Evolutionary conservation across 2,113 vertebrate species (phyloP).

Genomic region (Aythya baeri): DNA sequence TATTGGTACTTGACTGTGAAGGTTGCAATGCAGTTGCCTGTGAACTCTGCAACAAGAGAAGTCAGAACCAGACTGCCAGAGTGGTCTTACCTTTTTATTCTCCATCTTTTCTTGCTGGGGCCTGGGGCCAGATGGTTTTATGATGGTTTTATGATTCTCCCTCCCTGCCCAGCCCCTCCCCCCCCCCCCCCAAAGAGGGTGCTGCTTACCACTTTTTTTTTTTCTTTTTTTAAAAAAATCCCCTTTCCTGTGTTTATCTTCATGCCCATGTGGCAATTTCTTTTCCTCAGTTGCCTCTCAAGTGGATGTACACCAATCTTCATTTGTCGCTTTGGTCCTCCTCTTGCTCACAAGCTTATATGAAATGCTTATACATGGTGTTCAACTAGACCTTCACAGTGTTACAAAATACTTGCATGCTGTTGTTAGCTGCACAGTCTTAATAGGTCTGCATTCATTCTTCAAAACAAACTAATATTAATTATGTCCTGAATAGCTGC

Average conservation of each 20-base stretch:
- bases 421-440: not conserved
- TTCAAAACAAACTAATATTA: not conserved
- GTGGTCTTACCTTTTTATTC: not conserved
- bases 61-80: not conserved
- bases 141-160: not conserved
- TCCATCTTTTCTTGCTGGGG: not conserved
- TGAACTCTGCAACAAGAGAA: not conserved
- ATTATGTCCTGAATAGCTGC: fast-evolving
- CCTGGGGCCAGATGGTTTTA: not conserved
- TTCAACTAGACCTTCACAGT: not conserved
- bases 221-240: not conserved
- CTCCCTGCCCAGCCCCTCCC: no score
- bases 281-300: not conserved
- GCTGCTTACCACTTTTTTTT: not conserved
- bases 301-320: not conserved
- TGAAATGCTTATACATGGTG: not conserved
- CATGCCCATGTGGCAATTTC: fast-evolving
- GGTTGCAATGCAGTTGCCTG: not conserved
- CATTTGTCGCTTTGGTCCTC: not conserved
- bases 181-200: fast-evolving
- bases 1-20: no score
- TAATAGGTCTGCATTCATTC: not conserved
- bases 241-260: not conserved
- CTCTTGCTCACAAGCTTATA: fast-evolving
- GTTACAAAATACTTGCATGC: not conserved